phyloP scores from a whole-genome alignment of 1,140 invertebrate species.

The Bombus breviceps region DNA sequence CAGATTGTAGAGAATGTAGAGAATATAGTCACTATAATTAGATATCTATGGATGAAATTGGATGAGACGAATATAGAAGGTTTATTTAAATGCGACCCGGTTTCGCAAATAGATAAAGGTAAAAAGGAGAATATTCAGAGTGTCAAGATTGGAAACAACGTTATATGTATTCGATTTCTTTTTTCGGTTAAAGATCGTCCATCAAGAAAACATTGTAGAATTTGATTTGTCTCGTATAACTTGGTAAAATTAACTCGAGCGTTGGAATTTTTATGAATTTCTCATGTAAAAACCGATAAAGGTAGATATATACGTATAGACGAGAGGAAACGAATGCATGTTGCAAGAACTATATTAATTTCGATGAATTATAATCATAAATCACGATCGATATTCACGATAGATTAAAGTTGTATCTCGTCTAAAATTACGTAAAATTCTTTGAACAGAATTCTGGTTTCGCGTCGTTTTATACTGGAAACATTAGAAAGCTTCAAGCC shows the following conservation, averaged over 20 bases:
- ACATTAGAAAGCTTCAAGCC: no score
- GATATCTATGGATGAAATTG: not conserved
- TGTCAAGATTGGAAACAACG: not conserved
- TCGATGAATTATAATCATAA: no score
- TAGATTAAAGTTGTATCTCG: no score
- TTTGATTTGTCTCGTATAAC: not conserved
- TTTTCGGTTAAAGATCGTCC: not conserved
- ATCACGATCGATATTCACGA: no score
- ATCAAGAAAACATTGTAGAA: not conserved
- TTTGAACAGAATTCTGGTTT: no score
- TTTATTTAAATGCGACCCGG: constrained; percentile 8
- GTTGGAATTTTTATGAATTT: not conserved
- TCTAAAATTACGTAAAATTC: no score
- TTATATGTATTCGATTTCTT: not conserved
- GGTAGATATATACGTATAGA: no score
- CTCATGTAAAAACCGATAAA: no score
- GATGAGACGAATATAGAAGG: not conserved
- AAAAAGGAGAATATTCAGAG: not conserved
- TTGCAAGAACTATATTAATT: no score
- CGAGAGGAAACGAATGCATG: no score
- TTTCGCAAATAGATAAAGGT: constrained; percentile 7
- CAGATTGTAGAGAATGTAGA: not conserved
- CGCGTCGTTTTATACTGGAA: no score
- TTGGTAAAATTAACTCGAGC: not conserved
- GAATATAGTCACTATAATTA: no score